A percentile compares a stretch with the other conserved stretches of the same genome.
Conservation (phyloP, 2,797 vertebrate species). For the Sebastiscus tertius region DNA sequence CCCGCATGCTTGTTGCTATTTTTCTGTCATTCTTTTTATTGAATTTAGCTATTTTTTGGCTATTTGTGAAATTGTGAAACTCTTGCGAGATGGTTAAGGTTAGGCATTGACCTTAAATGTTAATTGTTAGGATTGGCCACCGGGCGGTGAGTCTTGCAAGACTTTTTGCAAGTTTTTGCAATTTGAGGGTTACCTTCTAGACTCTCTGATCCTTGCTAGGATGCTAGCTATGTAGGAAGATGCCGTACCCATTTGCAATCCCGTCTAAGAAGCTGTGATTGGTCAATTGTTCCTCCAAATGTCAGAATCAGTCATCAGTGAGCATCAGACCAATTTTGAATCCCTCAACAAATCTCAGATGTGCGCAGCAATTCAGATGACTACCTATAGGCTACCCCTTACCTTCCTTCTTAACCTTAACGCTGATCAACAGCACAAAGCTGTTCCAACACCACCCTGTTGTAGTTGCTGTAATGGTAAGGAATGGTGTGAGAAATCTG, state of each 20-base stretch:
- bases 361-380: neutral
- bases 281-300: neutral
- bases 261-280: neutral
- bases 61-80: too few relatives aligned
- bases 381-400: neutral
- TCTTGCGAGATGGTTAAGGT: too few relatives aligned
- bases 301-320: neutral
- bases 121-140: too few relatives aligned
- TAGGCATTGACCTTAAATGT: too few relatives aligned
- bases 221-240: neutral
- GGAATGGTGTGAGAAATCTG: neutral
- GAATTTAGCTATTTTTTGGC: neutral
- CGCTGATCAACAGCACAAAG: neutral
- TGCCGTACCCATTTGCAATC: neutral
- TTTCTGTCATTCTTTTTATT: neutral
- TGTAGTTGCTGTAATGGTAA: neutral
- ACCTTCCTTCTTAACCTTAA: neutral
- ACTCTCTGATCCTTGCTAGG: neutral
- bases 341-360: neutral
- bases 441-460: neutral
- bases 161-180: too few relatives aligned
- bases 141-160: too few relatives aligned
- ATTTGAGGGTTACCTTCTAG: too few relatives aligned
- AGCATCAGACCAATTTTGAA: neutral
- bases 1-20: neutral